phyloP scores from a whole-genome alignment of 1,140 invertebrate species.

The Lepidurus couesii region DNA sequence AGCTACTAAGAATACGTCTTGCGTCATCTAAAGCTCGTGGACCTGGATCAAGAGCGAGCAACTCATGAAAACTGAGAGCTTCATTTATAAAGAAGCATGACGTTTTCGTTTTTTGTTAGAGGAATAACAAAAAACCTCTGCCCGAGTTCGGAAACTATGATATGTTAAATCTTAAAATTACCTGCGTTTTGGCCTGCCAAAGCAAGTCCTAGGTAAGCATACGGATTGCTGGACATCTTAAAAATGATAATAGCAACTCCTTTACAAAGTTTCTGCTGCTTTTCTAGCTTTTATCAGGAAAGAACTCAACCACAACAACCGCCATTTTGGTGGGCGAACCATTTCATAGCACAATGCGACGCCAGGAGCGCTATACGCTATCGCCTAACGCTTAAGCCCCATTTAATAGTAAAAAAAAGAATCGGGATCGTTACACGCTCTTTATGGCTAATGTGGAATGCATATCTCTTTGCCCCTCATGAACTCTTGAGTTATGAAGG shows the following conservation, averaged over 20 bases:
- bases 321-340: not conserved
- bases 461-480: no score
- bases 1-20: not conserved
- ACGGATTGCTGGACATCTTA: not conserved
- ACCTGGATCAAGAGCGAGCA: no score
- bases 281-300: not conserved
- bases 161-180: not conserved
- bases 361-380: not conserved
- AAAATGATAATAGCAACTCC: not conserved
- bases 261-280: not conserved
- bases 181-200: slow-evolving; percentile 8
- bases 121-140: no score
- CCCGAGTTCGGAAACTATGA: no score
- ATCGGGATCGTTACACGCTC: no score
- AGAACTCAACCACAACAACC: not conserved
- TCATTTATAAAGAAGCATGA: no score
- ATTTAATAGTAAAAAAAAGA: not conserved
- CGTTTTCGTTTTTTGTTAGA: no score
- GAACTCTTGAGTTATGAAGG: no score
- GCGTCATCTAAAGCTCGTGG: not conserved
- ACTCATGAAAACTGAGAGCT: no score
- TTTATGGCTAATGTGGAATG: no score
- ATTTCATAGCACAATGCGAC: not conserved
- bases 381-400: not conserved
- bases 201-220: not conserved